Evolutionary conservation across 1,140 invertebrate species (phyloP), one percentile per base, ranked within the genome.

Genomic region (Bombus confusus): DNA sequence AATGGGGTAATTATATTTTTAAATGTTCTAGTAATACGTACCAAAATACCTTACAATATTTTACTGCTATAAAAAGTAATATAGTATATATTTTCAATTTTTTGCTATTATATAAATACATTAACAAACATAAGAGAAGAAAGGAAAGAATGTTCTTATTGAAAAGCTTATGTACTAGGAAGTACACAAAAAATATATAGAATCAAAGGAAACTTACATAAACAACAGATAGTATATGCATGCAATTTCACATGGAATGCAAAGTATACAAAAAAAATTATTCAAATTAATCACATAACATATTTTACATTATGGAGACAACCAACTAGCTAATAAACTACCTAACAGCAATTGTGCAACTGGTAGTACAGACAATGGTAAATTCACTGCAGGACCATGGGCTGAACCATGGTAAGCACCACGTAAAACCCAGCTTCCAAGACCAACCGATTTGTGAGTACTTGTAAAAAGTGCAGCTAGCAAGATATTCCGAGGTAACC

Each of bases 321-420:
- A 75, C 91, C 93, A 94, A 81, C 93, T 92, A 41, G 94, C 94
- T 66, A 95, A 59, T 59, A 95, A 90, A 90, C 93, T 94, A 79
- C 94, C 94, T 18, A 95, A 86, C 1, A 95, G 87, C 62, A 95
- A 91, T 88, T 95, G 94, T 31, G 94, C 94, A 18, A 94, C 93
- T 28, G 94, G 94, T 73, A 95, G 81, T 76, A 95, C 91, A 10
- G 92, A 91, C 15, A 95, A 88, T 77, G 94, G 94, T 89, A 95
- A 91, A 90, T 94, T 94, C 3, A 95, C 90, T 79, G 93, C 92
- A 39, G 94, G 86, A 4, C 93, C 91, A 43, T 94, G 92, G 59
- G 91, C 87, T 28, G 92, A 93, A 41, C 93, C 91, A 69, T 94
- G 93, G 77, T 94, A 95, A 39, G 93, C 93, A 5, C 93, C 93